Evolutionary conservation across 35 echinoderm and acorn worm genomes (phyloP).

Genomic region (Heliocidaris tuberculata): DNA sequence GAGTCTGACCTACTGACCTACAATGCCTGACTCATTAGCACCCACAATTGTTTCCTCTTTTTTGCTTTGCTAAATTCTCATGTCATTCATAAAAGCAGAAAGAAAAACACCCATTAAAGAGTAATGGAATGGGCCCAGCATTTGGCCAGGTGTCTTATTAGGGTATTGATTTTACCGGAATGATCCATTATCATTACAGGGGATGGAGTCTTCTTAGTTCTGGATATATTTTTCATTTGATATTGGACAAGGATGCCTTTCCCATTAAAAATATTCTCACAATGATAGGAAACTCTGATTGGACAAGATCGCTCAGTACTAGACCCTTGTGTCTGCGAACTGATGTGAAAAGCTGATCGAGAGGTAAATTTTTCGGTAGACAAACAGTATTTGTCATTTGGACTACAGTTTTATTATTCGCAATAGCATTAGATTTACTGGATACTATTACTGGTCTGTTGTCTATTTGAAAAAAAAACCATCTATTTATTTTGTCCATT

Average conservation of each 20-base stretch:
- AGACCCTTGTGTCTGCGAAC: neutral
- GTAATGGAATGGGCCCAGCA: neutral
- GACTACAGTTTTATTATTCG: too few relatives aligned
- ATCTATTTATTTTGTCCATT: too few relatives aligned
- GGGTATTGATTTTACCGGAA: neutral
- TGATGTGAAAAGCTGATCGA: neutral
- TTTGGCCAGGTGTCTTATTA: neutral
- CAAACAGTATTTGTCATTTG: neutral
- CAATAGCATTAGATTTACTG: too few relatives aligned
- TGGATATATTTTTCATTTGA: neutral
- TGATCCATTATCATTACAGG: neutral
- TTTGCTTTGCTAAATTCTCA: constrained; percentile 11
- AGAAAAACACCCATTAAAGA: neutral
- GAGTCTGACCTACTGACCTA: constrained; percentile 22
- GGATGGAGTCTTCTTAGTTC: neutral
- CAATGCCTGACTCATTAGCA: constrained; percentile 34
- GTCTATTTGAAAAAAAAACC: too few relatives aligned
- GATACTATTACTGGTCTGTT: too few relatives aligned
- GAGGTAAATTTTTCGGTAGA: neutral
- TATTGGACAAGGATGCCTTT: neutral
- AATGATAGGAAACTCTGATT: neutral
- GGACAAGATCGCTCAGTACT: neutral
- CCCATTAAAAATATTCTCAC: neutral
- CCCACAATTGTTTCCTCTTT: constrained; percentile 40
- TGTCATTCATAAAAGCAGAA: neutral